phyloP scores from a whole-genome alignment of 2,797 vertebrate genomes.

The Fundulus diaphanus region DNA sequence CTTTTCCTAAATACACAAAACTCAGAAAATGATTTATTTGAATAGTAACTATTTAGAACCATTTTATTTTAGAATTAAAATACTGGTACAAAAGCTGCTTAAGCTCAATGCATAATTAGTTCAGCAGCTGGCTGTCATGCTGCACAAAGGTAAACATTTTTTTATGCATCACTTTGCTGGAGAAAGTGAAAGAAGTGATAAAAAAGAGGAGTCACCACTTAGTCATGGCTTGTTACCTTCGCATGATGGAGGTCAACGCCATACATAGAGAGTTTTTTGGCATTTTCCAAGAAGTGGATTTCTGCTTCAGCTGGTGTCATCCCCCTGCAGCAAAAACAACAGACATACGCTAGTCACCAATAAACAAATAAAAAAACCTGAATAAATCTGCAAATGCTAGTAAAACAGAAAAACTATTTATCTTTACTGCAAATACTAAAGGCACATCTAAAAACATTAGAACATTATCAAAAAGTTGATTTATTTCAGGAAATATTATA shows the following conservation, averaged over 20 bases:
- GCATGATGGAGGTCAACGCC: constrained; percentile 98
- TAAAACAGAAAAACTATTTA: neutral
- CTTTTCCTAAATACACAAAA: neutral
- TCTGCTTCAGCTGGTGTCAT: constrained; percentile 99
- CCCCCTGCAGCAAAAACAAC: constrained; percentile 79
- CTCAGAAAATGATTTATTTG: neutral
- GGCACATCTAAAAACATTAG: neutral
- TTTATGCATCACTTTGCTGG: neutral
- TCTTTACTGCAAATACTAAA: neutral
- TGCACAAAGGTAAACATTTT: neutral
- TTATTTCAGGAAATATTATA: no score
- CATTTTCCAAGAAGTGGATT: constrained; percentile 97
- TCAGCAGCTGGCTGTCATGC: neutral
- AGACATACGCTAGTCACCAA: neutral
- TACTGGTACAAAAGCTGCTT: neutral
- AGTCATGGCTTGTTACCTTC: constrained; percentile 83
- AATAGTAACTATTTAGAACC: neutral
- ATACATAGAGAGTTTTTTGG: constrained; percentile 99
- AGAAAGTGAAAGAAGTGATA: neutral
- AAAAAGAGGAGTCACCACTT: neutral
- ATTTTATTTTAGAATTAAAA: neutral
- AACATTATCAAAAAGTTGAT: neutral
- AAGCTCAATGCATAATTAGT: neutral
- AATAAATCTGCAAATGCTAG: neutral
- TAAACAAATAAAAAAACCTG: neutral